Percentiles rank a stretch among this genome's conserved stretches.
Evolutionary conservation across 2,888 invertebrate species (phyloP).

Genomic region (Callimorpha dominula): DNA sequence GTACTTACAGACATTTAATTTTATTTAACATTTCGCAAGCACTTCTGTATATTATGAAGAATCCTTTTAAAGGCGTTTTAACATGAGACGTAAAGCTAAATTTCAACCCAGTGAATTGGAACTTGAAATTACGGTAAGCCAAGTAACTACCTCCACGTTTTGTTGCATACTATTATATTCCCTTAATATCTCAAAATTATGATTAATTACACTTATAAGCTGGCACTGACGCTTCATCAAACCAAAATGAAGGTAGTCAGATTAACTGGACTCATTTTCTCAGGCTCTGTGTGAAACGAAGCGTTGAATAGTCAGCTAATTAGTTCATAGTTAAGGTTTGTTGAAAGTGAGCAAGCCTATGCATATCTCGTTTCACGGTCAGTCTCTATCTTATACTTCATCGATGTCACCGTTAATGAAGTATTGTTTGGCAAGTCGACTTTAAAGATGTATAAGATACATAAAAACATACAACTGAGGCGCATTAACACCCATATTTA

Average conservation of each 20-base stretch:
- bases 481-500: too few species aligned
- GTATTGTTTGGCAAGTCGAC: neutral
- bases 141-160: too few species aligned
- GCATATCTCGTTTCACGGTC: neutral
- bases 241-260: conserved; percentile 6
- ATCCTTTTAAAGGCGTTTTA: neutral
- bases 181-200: conserved; percentile 4
- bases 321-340: neutral
- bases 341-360: neutral
- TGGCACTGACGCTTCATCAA: conserved; percentile 3
- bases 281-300: neutral
- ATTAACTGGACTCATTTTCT: neutral
- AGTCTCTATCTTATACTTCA: too few species aligned
- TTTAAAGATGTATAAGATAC: neutral
- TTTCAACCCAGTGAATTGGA: conserved; percentile 1
- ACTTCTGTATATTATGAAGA: too few species aligned
- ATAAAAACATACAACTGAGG: too few species aligned
- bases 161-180: neutral
- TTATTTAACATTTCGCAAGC: too few species aligned
- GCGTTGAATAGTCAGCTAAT: neutral
- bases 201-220: conserved; percentile 15
- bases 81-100: neutral
- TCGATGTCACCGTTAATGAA: neutral
- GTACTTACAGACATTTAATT: too few species aligned
- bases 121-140: neutral